Evolutionary conservation across 2,888 invertebrate genomes (phyloP).

Genomic region (Leptinotarsa haldemani): DNA sequence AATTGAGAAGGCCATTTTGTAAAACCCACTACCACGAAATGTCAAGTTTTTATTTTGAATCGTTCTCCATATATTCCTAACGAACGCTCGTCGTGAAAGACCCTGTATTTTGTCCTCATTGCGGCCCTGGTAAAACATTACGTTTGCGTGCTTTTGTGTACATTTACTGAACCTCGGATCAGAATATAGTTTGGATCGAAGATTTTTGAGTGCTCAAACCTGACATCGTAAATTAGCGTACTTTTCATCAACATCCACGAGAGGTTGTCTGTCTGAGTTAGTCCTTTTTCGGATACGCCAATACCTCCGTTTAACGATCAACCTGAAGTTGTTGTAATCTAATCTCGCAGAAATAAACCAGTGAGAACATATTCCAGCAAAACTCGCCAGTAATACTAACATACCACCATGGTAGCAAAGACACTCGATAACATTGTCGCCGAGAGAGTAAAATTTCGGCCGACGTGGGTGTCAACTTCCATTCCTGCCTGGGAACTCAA

Average conservation of each 20-base stretch:
- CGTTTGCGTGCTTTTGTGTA: too few relatives aligned
- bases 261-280: background rate
- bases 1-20: too few relatives aligned
- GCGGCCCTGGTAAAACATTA: too few relatives aligned
- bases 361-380: slow-evolving; percentile 17
- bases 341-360: slow-evolving; percentile 25
- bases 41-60: too few relatives aligned
- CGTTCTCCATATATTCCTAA: too few relatives aligned
- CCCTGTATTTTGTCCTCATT: too few relatives aligned
- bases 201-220: too few relatives aligned
- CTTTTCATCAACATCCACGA: background rate
- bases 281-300: background rate
- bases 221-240: background rate
- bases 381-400: slow-evolving; percentile 23
- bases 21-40: too few relatives aligned
- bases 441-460: slow-evolving; percentile 40
- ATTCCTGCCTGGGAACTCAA: slow-evolving; percentile 32
- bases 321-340: slow-evolving; percentile 17
- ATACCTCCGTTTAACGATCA: background rate
- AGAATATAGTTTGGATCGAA: too few relatives aligned
- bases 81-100: too few relatives aligned
- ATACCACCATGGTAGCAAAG: slow-evolving; percentile 46
- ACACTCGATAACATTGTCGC: slow-evolving; percentile 50
- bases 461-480: slow-evolving; percentile 37
- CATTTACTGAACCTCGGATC: too few relatives aligned